Evolutionary conservation across 1,140 invertebrate genomes (phyloP), one percentile per base, ranked within the genome.

Genomic region (Amyelois transitella): DNA sequence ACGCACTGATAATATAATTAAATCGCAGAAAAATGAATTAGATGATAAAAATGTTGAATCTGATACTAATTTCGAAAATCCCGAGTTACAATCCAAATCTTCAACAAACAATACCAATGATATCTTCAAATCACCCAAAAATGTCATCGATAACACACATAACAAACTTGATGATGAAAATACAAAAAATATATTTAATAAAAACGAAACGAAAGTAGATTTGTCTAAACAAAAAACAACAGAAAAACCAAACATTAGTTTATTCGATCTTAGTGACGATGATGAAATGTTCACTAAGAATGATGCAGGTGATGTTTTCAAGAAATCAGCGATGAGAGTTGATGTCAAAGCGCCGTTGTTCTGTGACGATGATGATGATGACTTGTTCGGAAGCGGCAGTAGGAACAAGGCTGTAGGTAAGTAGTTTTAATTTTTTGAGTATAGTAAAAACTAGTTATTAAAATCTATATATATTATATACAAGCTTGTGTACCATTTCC

Each of bases 341-440:
- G 63, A 64, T 5, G 59, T 62, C n/a, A 77, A 74, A 59, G 54
- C 51, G 1, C 66, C 73, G 17, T 47, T 84, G n/a, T 84, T 84
- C 58, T 69, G 69, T 44, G 78, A 79, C 6, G 72, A 64, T 45
- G 75, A 77, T 61, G 72, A 74, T 51, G 75, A 77, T 53, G 77
- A 81, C 51, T 48, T 84, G n/a, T 84, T 84, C 58, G 68, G 69
- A 72, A 55, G 55, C 51, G 5, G 32, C 1, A 38, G n/a, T 4
- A 38, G 12, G n/a, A 54, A 48, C 18, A 70, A 61, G 28, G 60
- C 58, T 6, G 28, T 20, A 55, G 64, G 64, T 66, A 44, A 66
- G 62, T 57, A 14, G 32, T 6, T 51, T n/a, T n/a, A n/a, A n/a
- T 28, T 51, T 53, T 38, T 38, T 4, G 2, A 38, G 2, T 38